Base-by-base conservation (phyloP, 2,888 invertebrate genomes). In the Sisyra terminalis region DNA sequence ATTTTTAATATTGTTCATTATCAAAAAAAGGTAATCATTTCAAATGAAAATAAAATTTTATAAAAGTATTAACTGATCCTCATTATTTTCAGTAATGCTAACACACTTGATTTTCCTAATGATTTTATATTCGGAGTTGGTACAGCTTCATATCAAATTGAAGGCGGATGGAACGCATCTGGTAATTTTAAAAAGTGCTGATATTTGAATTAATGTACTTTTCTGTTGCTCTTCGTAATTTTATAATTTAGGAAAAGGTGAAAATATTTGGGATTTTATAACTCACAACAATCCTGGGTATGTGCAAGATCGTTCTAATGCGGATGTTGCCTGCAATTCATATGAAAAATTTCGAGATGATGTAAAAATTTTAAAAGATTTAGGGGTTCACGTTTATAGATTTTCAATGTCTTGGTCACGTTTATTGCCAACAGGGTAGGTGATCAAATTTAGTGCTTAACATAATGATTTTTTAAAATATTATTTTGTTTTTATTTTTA, bases 381-480 rank as follows among this genome's bases (percentile, higher is more conserved):
- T 56, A 9, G 51, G 52, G 14, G 55, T 55, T 14, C 40, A 55
- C 42, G 70, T 68, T 56, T 72, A 73, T 52, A 59, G 61, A 15
- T 67, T 73, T 50, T 72, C 72, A 0, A 54, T 73, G n/a, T 71
- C 75, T 1, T 79, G 79, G 79, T 58, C 75, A 1, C 63, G 79
- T 5, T 24, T 24, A 24, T 24, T 24, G 7, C 24, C 24, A 24
- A 24, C 24, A 5, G 24, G 24, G 24, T 24, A 24, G 24, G 24
- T 24, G 3, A 24, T 24, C 5, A 24, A 5, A 24, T 5, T 24
- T 24, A 24, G n/a, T n/a, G 10, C 9, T 29, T 29, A 32, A 32
- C 4, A 32, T 10, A 32, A 3, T 32, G n/a, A 4, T 32, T n/a
- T 32, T 32, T 24, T 5, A 24, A 24, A 24, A 5, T 5, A 24